Evolutionary conservation across 2,797 vertebrate species (phyloP).

Genomic region (Pseudotriccus pelzelni): DNA sequence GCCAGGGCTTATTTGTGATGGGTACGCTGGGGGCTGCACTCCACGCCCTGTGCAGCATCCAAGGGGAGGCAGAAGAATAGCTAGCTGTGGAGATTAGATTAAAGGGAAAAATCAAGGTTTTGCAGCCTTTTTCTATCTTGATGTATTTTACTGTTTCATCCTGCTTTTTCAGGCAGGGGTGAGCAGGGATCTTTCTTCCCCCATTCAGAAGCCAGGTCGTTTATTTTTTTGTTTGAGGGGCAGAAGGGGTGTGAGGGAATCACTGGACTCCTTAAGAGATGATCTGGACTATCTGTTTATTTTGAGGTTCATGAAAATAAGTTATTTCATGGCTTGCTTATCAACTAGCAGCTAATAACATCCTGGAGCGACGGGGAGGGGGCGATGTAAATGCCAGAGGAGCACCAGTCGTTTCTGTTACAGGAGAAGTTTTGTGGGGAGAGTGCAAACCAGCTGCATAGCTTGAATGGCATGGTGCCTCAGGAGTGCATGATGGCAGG

Average conservation of each 20-base stretch:
- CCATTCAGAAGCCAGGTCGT: neutral
- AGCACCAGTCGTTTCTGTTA: neutral
- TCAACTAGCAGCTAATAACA: neutral
- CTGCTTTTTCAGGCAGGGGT: neutral
- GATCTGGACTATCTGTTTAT: neutral
- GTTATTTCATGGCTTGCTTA: neutral
- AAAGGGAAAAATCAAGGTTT: neutral
- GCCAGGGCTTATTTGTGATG: neutral
- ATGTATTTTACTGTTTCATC: neutral
- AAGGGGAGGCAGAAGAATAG: neutral
- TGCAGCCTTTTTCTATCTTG: neutral
- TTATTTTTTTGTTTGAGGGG: neutral
- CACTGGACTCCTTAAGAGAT: neutral
- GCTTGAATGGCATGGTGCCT: neutral
- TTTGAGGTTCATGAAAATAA: neutral
- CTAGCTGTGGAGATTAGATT: neutral
- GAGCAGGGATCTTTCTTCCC: neutral
- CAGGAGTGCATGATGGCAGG: neutral
- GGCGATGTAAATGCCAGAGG: fast-evolving
- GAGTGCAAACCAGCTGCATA: neutral
- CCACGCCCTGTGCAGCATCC: neutral
- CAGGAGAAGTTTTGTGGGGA: neutral
- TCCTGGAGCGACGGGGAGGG: neutral
- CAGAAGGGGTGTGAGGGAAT: neutral
- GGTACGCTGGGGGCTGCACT: neutral